These are phyloP conservation scores for Nannoperca obscura DNA, from an alignment of 2,797 vertebrate genomes.

Conservation along the genomic window DNA sequence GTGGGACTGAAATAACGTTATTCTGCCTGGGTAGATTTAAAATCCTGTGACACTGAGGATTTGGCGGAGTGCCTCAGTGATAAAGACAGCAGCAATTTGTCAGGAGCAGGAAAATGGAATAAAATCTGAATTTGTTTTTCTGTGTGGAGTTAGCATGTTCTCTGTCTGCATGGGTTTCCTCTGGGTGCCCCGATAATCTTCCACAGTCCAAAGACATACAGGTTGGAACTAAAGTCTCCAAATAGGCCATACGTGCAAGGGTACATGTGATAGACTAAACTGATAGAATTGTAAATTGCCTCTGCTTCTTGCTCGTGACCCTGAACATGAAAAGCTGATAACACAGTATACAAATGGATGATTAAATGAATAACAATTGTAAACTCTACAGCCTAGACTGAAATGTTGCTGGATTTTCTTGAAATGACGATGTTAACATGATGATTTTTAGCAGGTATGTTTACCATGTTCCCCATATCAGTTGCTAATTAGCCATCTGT, in stretches of 20 bases:
- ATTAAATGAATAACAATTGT: no score
- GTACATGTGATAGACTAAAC: not conserved
- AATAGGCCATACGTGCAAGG: not conserved
- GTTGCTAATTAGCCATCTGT: no score
- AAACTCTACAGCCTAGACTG: no score
- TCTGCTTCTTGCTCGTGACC: not conserved
- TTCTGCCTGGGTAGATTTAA: not conserved
- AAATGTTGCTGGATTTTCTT: no score
- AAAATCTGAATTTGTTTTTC: not conserved
- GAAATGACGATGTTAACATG: no score
- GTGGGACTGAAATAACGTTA: not conserved
- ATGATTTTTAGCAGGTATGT: no score
- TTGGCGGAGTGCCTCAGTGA: not conserved
- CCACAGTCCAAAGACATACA: not conserved
- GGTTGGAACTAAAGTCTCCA: not conserved
- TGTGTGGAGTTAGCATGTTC: not conserved
- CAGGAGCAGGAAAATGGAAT: not conserved
- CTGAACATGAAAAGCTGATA: no score
- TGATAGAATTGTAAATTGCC: not conserved
- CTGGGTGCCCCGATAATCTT: not conserved
- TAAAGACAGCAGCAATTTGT: constrained; percentile 10
- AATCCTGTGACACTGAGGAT: not conserved
- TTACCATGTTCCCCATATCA: no score
- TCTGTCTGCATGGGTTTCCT: not conserved
- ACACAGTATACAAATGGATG: no score